Evolutionary conservation across 2,113 vertebrate species (phyloP), one percentile per base, ranked within the genome.

Genomic region (Charadrius vociferus): DNA sequence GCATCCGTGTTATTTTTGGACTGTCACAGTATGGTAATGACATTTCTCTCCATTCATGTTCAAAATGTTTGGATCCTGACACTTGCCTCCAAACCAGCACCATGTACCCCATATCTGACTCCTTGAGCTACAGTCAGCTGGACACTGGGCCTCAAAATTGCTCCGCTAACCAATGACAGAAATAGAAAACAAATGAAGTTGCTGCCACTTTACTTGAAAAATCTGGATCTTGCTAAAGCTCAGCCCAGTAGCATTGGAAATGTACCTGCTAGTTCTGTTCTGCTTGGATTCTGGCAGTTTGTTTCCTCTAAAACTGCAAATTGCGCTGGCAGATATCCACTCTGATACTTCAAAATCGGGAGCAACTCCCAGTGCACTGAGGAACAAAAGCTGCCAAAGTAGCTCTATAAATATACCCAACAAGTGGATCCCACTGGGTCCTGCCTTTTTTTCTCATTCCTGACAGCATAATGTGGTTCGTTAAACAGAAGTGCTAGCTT

Each of bases 391-490:
- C 81, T 96, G 55, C 86, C 47, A 90, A 39, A 39, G 59, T 41
- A 20, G 47, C 36, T 71, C 82, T 92, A 83, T 90, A 87, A 96
- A 95, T 92, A 87, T 2, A 87, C 74, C 77, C 89, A 95, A 90
- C 86, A 97, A 94, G 93, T 95, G 70, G 70, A 37, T 89, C 34
- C 66, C 63, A 5, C 12, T 52, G 27, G 6, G 3, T 90, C 58
- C 37, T 86, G 65, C 49, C 22, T 88, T 89, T 90, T 77, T 75
- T 66, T 10, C 37, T 82, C 32, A 5, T 65, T 58, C 32, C 24
- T 0, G 4, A 7, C 30, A 55, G 30, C 23, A 24, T 63, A 27
- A 36, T 70, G 9, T 55, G 24, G 16, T 47, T 73, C 56, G 50
- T 79, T 71, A 45, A 56, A 61, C 39, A 61, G 27, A 32, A 80